Evolutionary conservation across 2,888 invertebrate genomes (phyloP).

Genomic region (Morinoia aosen): DNA sequence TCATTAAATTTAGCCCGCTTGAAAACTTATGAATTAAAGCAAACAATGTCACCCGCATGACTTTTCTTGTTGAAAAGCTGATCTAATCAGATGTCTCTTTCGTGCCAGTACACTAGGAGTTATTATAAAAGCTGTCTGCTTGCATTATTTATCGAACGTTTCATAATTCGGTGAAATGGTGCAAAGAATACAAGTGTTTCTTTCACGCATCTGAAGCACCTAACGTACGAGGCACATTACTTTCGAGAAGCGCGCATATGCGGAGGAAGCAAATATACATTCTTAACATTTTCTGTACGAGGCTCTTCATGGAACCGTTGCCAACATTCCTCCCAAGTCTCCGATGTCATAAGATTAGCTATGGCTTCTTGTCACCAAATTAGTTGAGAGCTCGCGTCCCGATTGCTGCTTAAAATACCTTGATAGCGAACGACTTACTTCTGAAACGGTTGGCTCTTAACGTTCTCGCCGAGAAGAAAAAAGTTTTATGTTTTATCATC

Average conservation of each 20-base stretch:
- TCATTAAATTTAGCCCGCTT: neutral
- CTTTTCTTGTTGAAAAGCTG: neutral
- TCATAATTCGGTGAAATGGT: neutral
- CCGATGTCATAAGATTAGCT: neutral
- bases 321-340: slow-evolving; percentile 8
- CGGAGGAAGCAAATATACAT: neutral
- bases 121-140: neutral
- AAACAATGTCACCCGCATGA: neutral
- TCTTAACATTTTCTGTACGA: neutral
- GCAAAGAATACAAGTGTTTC: slow-evolving; percentile 4
- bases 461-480: neutral
- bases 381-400: neutral
- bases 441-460: slow-evolving; percentile 10
- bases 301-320: neutral
- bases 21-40: neutral
- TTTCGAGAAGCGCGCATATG: neutral
- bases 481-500: neutral
- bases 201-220: neutral
- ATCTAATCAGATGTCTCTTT: neutral
- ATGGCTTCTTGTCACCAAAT: neutral
- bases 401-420: slow-evolving; percentile 8
- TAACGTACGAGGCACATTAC: neutral
- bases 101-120: neutral
- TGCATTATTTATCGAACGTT: neutral
- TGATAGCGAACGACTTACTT: neutral